Percentiles rank a stretch among this genome's conserved stretches.
Conservation (phyloP, 2,888 invertebrate genomes). For the Hypolimnas misippus region DNA sequence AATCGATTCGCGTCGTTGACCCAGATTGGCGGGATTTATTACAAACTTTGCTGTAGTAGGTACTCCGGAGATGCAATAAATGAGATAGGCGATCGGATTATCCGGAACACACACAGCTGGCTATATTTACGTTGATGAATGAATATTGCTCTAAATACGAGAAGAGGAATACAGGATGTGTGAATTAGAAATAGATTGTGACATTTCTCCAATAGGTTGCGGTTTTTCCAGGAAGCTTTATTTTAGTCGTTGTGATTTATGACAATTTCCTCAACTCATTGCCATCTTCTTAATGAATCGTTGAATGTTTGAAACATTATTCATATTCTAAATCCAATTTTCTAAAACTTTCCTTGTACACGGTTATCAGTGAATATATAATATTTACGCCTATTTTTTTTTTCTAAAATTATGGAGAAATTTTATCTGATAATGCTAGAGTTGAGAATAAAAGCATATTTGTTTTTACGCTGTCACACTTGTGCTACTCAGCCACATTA, state of each 20-base stretch:
- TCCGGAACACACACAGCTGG: slow-evolving; percentile 24
- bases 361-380: too few species aligned
- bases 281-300: background rate
- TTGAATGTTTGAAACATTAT: background rate
- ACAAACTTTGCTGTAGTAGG: slow-evolving; percentile 47
- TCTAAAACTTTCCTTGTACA: background rate
- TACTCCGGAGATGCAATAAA: slow-evolving; percentile 42
- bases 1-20: slow-evolving; percentile 54
- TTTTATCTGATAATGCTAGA: too few species aligned
- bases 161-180: slow-evolving; percentile 13
- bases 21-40: slow-evolving; percentile 54
- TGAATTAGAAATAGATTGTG: slow-evolving; percentile 7
- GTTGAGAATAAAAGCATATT: too few species aligned
- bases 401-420: too few species aligned
- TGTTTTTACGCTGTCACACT: too few species aligned
- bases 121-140: slow-evolving; percentile 22
- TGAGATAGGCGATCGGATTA: slow-evolving; percentile 39
- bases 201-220: background rate
- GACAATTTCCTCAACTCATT: background rate
- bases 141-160: slow-evolving; percentile 15
- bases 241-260: slow-evolving; percentile 3
- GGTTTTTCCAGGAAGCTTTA: slow-evolving; percentile 1
- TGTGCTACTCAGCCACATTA: too few species aligned
- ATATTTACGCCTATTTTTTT: too few species aligned
- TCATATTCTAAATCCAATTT: background rate